A percentile compares a stretch with the other conserved stretches of the same genome.
Conservation (phyloP, 2,888 invertebrate genomes). For the Plemyria rubiginata region DNA sequence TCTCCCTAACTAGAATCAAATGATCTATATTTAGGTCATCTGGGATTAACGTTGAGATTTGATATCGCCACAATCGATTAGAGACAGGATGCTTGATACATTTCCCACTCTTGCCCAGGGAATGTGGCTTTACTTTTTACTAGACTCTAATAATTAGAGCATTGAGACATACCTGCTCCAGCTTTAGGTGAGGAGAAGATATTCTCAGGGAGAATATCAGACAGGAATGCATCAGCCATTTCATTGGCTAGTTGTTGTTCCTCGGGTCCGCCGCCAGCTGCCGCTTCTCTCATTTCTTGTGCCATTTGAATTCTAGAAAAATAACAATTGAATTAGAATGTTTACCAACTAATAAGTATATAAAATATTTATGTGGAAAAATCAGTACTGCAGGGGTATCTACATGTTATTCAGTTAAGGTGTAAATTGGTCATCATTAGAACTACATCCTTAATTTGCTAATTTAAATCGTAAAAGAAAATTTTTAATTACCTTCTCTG, state of each 20-base stretch:
- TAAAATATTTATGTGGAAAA: slow-evolving; percentile 1
- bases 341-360: neutral
- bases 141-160: neutral
- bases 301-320: slow-evolving; percentile 95
- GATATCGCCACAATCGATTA: slow-evolving; percentile 81
- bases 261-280: slow-evolving; percentile 91
- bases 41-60: slow-evolving; percentile 82
- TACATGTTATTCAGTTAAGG: slow-evolving; percentile 65
- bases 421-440: slow-evolving; percentile 75
- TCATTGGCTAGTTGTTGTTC: slow-evolving; percentile 98
- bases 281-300: slow-evolving; percentile 98
- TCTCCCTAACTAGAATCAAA: slow-evolving; percentile 80
- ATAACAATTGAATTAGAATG: slow-evolving; percentile 4
- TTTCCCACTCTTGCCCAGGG: slow-evolving; percentile 82
- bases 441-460: slow-evolving; percentile 1
- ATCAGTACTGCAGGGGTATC: slow-evolving; percentile 82
- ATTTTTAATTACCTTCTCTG: slow-evolving; percentile 86
- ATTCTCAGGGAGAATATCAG: slow-evolving; percentile 97
- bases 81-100: slow-evolving; percentile 70
- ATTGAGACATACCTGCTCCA: slow-evolving; percentile 84
- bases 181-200: slow-evolving; percentile 98
- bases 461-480: neutral
- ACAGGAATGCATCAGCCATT: slow-evolving; percentile 98
- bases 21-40: slow-evolving; percentile 67
- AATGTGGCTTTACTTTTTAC: slow-evolving; percentile 68